Base-by-base conservation (phyloP, 2,113 vertebrate species). In the Scatophagus argus region DNA sequence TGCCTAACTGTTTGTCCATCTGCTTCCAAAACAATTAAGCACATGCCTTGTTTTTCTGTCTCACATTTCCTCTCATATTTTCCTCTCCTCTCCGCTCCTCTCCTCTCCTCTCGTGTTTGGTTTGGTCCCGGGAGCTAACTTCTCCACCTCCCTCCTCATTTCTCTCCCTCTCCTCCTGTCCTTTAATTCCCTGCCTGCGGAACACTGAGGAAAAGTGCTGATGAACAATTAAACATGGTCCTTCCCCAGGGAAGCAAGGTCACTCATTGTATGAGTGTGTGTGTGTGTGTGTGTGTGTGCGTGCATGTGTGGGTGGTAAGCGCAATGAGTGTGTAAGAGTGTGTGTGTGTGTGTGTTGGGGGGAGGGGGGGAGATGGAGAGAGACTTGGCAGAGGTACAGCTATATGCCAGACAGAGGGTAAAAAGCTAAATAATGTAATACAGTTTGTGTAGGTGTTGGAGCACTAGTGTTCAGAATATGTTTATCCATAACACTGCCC, bases 201-300 rank as follows among this genome's bases (percentile, higher is more conserved):
- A 89, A 83, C 83, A 82, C 82, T 56, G 67, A 84, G 73, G 79
- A 94, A n/a, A 92, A 92, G 84, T 91, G 90, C 88, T 93, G 91
- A 92, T 91, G 88, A 91, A 88, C 91, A 93, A 93, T 93, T 93
- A 93, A 91, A 91, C 82, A 88, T 67, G 82, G 80, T 74, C 84
- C 85, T 84, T 93, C 90, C 87, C 88, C 58, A 60, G 86, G 87
- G 87, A 91, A 63, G 39, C 81, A 91, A 91, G 88, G 92, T 93
- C 90, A 91, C 43, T 78, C 49, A 54, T 59, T 81, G 69, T 71
- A 64, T 85, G 77, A 77, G 77, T 69, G 81, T 74, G 65, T 68
- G 75, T 68, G 79, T 54, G 74, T 43, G 77, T 67, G 66, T 56
- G 70, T 27, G 47, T 61, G 69, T 14, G 17, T 51, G 54, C 52